Base-by-base conservation (phyloP, 2,888 invertebrate genomes). In the Chrysodeixis includens region DNA sequence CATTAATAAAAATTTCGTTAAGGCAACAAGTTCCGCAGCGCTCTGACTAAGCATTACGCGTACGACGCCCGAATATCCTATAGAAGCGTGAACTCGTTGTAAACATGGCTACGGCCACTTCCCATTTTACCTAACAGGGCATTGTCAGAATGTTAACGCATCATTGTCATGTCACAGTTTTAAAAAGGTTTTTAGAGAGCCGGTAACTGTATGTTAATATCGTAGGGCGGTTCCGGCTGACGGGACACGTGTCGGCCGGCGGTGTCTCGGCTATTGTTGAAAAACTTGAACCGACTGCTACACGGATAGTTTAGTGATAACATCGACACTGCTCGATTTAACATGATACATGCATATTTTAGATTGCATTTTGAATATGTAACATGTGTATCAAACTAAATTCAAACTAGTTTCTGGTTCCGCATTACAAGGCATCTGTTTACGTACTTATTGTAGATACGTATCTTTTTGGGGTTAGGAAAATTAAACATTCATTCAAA, bases 111-210 rank as follows among this genome's bases (percentile, higher is more conserved):
- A n/a, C n/a, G 82, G 79, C 74, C 82, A 88, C 87, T 90, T 88
- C 89, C 88, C 86, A 88, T 91, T 91, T 85, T 79, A 84, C 87
- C 86, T 90, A 91, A 90, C 90, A 86, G 86, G 76, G 84, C 82
- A 90, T 92, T 92, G 92, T 92, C 84, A 86, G 84, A 87, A 90
- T 89, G 92, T 92, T 93, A 92, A 93, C 93, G 89, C 89, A 87
- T 92, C 91, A 91, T 91, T 92, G 93, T 93, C 89, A 89, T 92
- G 92, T 93, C 91, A 91, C 89, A 91, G 85, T 86, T 88, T 89
- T 86, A 88, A 92, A 91, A 91, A 88, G 85, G 86, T 86, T 88
- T 89, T 84, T 88, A 83, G 83, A 79, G 78, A 78, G 84, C 67
- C 86, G 83, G 88, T 89, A 90, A 91, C 90, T 88, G 88, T 92